phyloP scores from a whole-genome alignment of 2,797 vertebrate species.

The Microchirus variegatus region DNA sequence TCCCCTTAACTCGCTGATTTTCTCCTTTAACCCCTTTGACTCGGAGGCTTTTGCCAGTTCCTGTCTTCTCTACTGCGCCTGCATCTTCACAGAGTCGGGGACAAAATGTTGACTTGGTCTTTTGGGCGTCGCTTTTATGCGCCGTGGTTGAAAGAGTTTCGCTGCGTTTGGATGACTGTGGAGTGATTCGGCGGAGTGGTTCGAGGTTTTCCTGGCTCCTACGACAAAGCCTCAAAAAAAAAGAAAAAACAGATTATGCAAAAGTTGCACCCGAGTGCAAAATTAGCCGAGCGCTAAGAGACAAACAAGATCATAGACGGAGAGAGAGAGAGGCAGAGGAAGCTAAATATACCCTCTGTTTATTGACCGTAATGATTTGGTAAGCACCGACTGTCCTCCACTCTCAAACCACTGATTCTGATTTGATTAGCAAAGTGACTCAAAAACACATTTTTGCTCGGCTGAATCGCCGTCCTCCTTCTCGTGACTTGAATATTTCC shows the following conservation, averaged over 20 bases:
- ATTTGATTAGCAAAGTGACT: conserved; percentile 64
- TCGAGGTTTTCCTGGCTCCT: too few species aligned
- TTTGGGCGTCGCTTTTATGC: too few species aligned
- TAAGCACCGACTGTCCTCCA: conserved; percentile 40
- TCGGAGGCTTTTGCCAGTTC: conserved; percentile 52
- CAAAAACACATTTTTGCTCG: conserved; percentile 10
- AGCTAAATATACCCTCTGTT: conserved; percentile 54
- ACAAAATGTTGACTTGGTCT: too few species aligned
- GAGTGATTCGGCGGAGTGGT: too few species aligned
- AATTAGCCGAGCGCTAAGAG: conserved; percentile 53
- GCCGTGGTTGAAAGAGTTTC: too few species aligned
- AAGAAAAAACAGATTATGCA: too few species aligned
- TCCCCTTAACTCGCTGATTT: conserved; percentile 76
- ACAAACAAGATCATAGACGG: conserved; percentile 57
- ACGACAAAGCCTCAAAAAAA: too few species aligned
- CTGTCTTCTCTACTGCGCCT: conserved; percentile 23
- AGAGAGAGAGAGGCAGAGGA: conserved; percentile 23
- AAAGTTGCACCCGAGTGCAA: conserved; percentile 60
- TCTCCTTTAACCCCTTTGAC: conserved; percentile 61
- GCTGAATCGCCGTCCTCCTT: neutral
- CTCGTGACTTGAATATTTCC: conserved; percentile 8
- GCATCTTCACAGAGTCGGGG: conserved; percentile 15
- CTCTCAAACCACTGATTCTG: conserved; percentile 54
- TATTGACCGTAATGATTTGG: conserved; percentile 61
- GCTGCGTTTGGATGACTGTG: too few species aligned